Evolutionary conservation across 2,113 vertebrate genomes (phyloP), one percentile per base, ranked within the genome.

Genomic region (Triplophysa dalaica): DNA sequence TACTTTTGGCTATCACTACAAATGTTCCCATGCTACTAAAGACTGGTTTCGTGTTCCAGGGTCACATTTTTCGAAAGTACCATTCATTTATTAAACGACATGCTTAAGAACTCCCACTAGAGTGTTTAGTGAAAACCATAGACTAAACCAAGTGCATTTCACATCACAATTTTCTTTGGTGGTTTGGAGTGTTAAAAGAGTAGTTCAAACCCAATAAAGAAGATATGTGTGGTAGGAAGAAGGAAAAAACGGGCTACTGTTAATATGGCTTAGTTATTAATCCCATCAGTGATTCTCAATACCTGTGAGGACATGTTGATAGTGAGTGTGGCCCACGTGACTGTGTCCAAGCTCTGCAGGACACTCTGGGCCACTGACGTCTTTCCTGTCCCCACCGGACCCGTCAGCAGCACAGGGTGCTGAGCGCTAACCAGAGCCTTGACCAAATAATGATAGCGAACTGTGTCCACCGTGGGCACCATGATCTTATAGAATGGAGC

Each of bases 271-370:
- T 17, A 19, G 50, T 50, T 11, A 29, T 9, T 56, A n/a, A 54
- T 41, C 8, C 68, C 29, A 41, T 58, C 33, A 41, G 52, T 21
- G 26, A 8, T 58, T 58, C 19, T 56, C 2, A 19, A 26, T 72
- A 97, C 95, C 94, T 96, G 95, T 3, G 96, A 94, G 4, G 95
- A 97, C 94, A 97, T 95, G 92, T 96, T 97, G 92, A 97, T 76
- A 0, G 90, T 91, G 17, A 96, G 92, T 38, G 90, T 79, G 0
- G 91, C 82, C 95, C 96, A 97, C 70, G 92, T 93, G 77, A 72
- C 70, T 41, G 85, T 62, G 69, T 94, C 92, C 70, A 97, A 80
- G 45, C 87, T 87, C 83, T 94, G 94, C 65, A 96, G 88, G 16
- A 95, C 90, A 0, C 88, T 92, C 85, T 96, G 94, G 11, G 94